Percentiles rank a stretch among this genome's conserved stretches.
Conservation (phyloP, 2,797 vertebrate species). For the Sebastes taczanowskii region DNA sequence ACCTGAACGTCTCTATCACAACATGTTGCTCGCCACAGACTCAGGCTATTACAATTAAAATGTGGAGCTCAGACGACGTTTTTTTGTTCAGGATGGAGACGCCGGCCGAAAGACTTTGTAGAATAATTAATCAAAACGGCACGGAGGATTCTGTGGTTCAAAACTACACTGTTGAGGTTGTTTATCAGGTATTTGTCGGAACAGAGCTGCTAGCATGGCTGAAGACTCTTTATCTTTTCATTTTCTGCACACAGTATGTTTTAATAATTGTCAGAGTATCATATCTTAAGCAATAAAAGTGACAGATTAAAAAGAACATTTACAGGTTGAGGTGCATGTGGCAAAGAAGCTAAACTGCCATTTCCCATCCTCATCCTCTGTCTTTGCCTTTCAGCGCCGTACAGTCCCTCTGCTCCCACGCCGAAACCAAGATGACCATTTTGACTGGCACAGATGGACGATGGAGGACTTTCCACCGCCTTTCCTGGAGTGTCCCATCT, state of each 20-base stretch:
- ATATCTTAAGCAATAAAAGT: not conserved
- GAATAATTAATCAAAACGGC: no score
- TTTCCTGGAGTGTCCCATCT: not conserved
- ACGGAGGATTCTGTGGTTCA: no score
- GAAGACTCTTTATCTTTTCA: no score
- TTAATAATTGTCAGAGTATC: not conserved
- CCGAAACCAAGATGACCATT: constrained; percentile 39
- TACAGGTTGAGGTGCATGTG: not conserved
- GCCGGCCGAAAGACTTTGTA: no score
- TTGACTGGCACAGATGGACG: constrained; percentile 25
- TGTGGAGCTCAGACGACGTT: no score
- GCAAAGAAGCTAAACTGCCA: not conserved
- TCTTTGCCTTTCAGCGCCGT: not conserved
- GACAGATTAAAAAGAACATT: not conserved
- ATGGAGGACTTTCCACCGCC: not conserved
- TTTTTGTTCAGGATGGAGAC: no score
- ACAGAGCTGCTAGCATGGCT: no score
- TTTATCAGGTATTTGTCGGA: no score
- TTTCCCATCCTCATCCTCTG: not conserved
- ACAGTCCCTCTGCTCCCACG: not conserved
- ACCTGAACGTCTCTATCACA: no score
- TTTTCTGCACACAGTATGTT: not conserved
- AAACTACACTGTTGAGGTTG: no score
- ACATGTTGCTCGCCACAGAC: no score
- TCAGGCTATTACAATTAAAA: no score